phyloP scores from a whole-genome alignment of 2,888 invertebrate genomes.

The Mantis religiosa region DNA sequence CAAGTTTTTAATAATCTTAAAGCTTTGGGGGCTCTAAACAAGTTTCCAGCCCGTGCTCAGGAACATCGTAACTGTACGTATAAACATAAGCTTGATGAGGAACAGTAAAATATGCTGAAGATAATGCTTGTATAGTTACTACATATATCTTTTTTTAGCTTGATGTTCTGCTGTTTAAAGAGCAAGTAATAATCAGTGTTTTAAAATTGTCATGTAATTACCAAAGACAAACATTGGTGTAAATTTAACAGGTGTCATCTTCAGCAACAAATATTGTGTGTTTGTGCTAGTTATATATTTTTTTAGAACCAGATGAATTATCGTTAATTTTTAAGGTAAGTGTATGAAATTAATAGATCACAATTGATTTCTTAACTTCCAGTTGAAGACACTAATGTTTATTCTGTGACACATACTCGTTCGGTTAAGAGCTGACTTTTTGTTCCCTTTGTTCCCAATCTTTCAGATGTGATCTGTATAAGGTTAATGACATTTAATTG shows the following conservation, averaged over 20 bases:
- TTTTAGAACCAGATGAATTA: background rate
- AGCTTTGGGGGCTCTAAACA: slow-evolving; percentile 29
- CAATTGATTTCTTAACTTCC: background rate
- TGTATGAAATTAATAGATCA: background rate
- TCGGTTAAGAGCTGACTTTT: too few species aligned
- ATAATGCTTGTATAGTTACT: background rate
- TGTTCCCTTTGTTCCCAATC: too few species aligned
- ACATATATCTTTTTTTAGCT: background rate
- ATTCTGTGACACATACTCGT: too few species aligned
- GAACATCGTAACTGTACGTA: background rate
- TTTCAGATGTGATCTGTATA: too few species aligned
- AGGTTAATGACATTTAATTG: too few species aligned
- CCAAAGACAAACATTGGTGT: background rate
- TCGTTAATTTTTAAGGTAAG: background rate
- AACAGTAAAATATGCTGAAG: background rate
- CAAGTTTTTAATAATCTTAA: slow-evolving; percentile 29
- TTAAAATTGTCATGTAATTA: background rate
- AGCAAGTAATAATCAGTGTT: background rate
- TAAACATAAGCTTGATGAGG: background rate
- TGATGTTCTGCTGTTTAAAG: background rate
- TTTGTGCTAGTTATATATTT: background rate
- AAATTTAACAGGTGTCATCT: background rate
- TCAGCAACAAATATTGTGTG: background rate
- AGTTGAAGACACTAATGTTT: background rate
- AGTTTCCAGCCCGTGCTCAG: slow-evolving; percentile 28